Percentiles rank a stretch among this genome's conserved stretches.
Evolutionary conservation across 2,113 vertebrate genomes (phyloP).

Genomic region (Malurus alboscapulatus): DNA sequence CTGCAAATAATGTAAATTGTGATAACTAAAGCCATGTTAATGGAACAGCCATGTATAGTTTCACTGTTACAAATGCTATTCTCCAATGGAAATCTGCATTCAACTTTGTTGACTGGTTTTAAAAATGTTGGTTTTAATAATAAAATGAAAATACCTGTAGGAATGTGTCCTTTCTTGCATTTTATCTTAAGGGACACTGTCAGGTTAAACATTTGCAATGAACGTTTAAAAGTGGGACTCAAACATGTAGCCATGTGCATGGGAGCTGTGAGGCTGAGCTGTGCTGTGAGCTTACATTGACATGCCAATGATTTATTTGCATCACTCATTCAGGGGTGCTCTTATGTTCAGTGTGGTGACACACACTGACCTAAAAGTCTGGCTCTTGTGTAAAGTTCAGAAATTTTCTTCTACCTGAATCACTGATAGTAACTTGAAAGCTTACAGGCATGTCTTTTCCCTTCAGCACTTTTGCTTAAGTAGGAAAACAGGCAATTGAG

Average conservation of each 20-base stretch:
- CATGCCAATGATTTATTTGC: not conserved
- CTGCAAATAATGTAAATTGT: not conserved
- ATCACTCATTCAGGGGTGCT: not conserved
- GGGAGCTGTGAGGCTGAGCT: not conserved
- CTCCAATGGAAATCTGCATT: conserved; percentile 15
- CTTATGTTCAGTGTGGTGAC: not conserved
- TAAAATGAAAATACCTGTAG: conserved; percentile 34
- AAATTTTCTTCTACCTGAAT: not conserved
- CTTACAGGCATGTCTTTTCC: not conserved
- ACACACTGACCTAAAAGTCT: not conserved
- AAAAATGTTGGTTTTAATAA: conserved; percentile 52
- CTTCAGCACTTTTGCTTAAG: not conserved
- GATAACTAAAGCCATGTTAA: conserved; percentile 61
- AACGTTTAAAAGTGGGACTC: not conserved
- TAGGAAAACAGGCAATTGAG: not conserved
- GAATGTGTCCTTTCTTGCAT: not conserved
- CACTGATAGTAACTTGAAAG: not conserved
- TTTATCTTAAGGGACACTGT: not conserved
- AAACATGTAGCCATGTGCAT: fast-evolving
- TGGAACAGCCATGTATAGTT: conserved; percentile 19
- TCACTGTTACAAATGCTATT: conserved; percentile 36
- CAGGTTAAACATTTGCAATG: not conserved
- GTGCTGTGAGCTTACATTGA: not conserved
- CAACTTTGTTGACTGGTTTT: conserved; percentile 51
- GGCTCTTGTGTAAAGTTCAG: not conserved